Evolutionary conservation across 1,140 invertebrate genomes (phyloP).

Genomic region (Orius insidiosus): DNA sequence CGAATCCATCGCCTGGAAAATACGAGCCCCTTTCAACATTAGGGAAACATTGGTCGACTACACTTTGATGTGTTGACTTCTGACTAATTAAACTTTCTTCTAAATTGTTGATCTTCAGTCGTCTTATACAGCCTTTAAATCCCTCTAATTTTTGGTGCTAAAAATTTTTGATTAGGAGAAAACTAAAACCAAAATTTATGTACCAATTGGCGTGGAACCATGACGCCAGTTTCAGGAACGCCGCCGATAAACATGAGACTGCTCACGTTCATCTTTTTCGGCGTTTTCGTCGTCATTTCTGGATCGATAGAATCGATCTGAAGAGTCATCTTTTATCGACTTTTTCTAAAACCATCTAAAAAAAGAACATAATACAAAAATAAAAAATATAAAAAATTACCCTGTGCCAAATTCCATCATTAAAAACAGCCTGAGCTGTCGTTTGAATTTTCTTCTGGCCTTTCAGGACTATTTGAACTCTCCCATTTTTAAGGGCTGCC

Average conservation of each 20-base stretch:
- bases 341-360: slow-evolving; percentile 37
- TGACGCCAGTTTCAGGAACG: slow-evolving; percentile 32
- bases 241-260: slow-evolving; percentile 65
- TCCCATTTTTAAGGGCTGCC: slow-evolving; percentile 50
- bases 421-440: slow-evolving; percentile 38
- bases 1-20: slow-evolving; percentile 67
- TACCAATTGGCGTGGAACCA: slow-evolving; percentile 17
- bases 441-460: slow-evolving; percentile 44
- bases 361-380: too few relatives aligned
- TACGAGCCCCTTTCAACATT: slow-evolving; percentile 70
- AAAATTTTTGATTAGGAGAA: slow-evolving; percentile 10
- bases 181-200: background rate
- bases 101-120: slow-evolving; percentile 54
- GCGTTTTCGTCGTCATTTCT: slow-evolving; percentile 42
- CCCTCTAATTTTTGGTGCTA: slow-evolving; percentile 48
- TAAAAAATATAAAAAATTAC: too few relatives aligned
- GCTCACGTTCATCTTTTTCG: slow-evolving; percentile 45
- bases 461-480: slow-evolving; percentile 46
- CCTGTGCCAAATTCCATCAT: slow-evolving; percentile 73
- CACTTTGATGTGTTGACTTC: slow-evolving; percentile 38
- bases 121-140: slow-evolving; percentile 66
- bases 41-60: slow-evolving; percentile 74
- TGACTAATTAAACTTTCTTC: slow-evolving; percentile 52
- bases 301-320: slow-evolving; percentile 46
- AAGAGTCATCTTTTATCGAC: slow-evolving; percentile 43